Evolutionary conservation across 2,888 invertebrate species (phyloP).

Genomic region (Drosophila neotestacea): DNA sequence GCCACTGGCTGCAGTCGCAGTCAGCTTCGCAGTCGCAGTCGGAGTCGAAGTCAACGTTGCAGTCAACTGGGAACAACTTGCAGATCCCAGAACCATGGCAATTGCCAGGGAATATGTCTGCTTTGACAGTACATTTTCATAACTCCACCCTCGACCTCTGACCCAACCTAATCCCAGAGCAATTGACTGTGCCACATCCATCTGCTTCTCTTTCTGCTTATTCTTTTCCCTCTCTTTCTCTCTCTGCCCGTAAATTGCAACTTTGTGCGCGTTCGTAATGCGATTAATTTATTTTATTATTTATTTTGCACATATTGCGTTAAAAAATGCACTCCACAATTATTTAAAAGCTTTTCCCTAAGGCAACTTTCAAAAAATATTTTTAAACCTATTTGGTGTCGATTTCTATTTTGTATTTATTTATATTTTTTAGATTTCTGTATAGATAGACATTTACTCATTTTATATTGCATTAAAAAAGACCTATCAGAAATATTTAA

Average conservation of each 20-base stretch:
- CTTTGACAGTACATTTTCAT: constrained; percentile 18
- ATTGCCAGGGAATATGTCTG: constrained; percentile 17
- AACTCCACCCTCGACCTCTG: not conserved
- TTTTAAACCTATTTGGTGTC: too few relatives aligned
- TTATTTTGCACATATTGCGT: constrained; percentile 21
- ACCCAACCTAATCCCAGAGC: constrained; percentile 42
- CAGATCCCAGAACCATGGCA: constrained; percentile 6
- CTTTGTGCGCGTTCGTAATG: constrained; percentile 16
- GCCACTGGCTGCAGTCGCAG: constrained; percentile 58
- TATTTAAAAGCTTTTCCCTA: constrained; percentile 21
- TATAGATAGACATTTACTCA: not conserved
- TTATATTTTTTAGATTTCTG: not conserved
- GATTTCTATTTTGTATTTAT: not conserved
- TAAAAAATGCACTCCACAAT: not conserved
- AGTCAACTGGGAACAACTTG: constrained; percentile 23
- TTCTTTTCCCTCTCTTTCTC: not conserved
- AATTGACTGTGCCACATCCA: constrained; percentile 40
- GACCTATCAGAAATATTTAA: not conserved
- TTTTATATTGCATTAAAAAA: not conserved
- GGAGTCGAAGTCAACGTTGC: not conserved
- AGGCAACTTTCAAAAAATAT: too few relatives aligned
- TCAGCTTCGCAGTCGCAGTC: constrained; percentile 1
- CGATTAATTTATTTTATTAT: constrained; percentile 42
- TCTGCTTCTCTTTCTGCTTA: too few relatives aligned
- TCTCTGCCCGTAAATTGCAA: constrained; percentile 19